phyloP scores from a whole-genome alignment of 2,797 vertebrate genomes.

The Otus scops region DNA sequence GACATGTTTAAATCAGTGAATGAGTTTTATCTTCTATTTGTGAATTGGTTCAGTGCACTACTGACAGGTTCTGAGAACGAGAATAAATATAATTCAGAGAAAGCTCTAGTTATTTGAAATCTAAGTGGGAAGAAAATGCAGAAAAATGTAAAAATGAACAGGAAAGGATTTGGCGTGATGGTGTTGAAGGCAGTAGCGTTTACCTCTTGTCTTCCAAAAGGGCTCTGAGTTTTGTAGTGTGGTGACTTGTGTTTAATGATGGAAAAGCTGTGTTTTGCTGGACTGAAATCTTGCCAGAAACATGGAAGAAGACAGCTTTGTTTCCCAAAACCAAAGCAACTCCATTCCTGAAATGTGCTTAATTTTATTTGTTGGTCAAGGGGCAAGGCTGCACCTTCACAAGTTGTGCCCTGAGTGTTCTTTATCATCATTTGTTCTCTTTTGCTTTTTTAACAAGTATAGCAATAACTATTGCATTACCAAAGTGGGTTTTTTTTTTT shows the following conservation, averaged over 20 bases:
- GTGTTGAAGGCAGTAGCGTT: not conserved
- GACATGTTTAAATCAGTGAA: not conserved
- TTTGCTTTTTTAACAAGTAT: not conserved
- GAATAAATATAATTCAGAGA: not conserved
- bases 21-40: not conserved
- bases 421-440: not conserved
- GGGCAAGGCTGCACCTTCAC: not conserved
- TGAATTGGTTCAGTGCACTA: no score
- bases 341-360: not conserved
- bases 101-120: not conserved
- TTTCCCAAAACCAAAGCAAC: not conserved
- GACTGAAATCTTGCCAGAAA: not conserved
- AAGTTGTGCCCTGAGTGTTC: not conserved
- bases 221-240: rapidly evolving
- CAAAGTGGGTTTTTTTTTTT: not conserved
- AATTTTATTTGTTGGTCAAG: not conserved
- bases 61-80: not conserved
- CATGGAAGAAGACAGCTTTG: not conserved
- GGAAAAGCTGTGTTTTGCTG: not conserved
- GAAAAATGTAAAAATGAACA: not conserved
- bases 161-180: not conserved
- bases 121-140: not conserved
- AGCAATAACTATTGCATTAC: no score
- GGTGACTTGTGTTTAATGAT: not conserved
- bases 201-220: not conserved